Evolutionary conservation across 37 sponge, comb jelly and placozoan species (phyloP).

Genomic region (Tethya wilhelma): DNA sequence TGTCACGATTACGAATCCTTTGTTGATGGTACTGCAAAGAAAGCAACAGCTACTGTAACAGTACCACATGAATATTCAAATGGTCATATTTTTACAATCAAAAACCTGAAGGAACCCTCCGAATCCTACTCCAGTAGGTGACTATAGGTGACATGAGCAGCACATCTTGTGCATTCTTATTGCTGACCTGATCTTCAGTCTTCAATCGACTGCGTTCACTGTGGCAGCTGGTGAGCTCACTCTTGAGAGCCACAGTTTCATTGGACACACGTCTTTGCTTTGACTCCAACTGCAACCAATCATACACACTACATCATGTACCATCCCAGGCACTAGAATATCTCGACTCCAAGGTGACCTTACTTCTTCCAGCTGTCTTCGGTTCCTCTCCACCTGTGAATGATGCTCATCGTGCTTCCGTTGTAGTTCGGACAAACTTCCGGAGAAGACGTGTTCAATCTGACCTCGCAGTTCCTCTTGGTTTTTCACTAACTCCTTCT

Average conservation of each 20-base stretch:
- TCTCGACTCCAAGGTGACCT: not conserved
- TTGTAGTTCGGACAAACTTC: constrained; percentile 45
- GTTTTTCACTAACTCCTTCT: constrained; percentile 57
- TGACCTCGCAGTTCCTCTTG: constrained; percentile 36
- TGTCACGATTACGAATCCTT: constrained; percentile 29
- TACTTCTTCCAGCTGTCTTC: constrained; percentile 43
- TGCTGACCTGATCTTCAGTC: constrained; percentile 30
- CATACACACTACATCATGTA: not conserved
- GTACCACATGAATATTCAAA: not conserved
- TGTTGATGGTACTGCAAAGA: constrained; percentile 37
- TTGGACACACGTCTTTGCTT: constrained; percentile 2
- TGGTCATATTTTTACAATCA: not conserved
- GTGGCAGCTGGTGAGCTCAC: constrained; percentile 13
- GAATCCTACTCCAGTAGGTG: not conserved
- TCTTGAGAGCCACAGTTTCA: constrained; percentile 16
- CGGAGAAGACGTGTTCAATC: constrained; percentile 46
- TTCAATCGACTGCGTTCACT: constrained; percentile 42
- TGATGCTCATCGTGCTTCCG: constrained; percentile 25
- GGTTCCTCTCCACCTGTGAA: constrained; percentile 43
- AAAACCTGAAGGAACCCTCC: not conserved
- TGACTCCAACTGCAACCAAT: constrained; percentile 31
- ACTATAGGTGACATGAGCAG: not conserved
- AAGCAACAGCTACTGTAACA: not conserved
- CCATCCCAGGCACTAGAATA: not conserved
- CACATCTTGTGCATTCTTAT: not conserved